These are phyloP conservation scores for Centroberyx gerrardi DNA, from an alignment of 2,797 vertebrate genomes.

Conservation along the genomic window DNA sequence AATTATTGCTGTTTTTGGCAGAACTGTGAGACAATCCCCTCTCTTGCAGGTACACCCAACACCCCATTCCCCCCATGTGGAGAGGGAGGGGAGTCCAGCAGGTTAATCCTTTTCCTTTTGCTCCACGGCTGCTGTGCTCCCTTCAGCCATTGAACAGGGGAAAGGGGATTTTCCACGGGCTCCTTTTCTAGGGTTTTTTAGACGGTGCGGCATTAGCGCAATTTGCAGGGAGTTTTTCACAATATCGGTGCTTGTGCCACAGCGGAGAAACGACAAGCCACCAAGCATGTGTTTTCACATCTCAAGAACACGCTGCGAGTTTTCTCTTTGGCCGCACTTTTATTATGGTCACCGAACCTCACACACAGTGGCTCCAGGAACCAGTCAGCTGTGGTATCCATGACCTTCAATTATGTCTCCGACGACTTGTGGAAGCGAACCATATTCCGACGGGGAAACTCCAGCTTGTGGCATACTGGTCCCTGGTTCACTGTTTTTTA, in stretches of 20 bases:
- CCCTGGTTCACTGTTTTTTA: constrained; percentile 24
- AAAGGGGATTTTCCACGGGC: constrained; percentile 49
- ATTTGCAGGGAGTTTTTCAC: constrained; percentile 52
- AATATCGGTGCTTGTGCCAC: constrained; percentile 32
- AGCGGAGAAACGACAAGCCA: constrained; percentile 60
- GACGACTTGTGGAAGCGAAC: constrained; percentile 50
- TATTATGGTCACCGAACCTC: constrained; percentile 71
- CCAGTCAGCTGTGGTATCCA: constrained; percentile 71
- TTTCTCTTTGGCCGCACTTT: constrained; percentile 62
- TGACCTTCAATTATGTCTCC: constrained; percentile 77
- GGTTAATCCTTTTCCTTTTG: constrained; percentile 37
- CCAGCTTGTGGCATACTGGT: constrained; percentile 57
- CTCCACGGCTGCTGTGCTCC: constrained; percentile 24
- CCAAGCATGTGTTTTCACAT: constrained; percentile 72
- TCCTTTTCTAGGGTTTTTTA: constrained; percentile 20
- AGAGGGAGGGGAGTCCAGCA: not conserved
- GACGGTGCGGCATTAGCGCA: constrained; percentile 23
- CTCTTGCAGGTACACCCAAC: constrained; percentile 9
- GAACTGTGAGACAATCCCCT: constrained; percentile 7
- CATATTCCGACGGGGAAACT: constrained; percentile 56
- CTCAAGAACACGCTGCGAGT: constrained; percentile 56
- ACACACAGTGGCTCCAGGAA: constrained; percentile 62
- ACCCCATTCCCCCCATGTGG: not conserved
- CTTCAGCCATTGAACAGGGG: constrained; percentile 26
- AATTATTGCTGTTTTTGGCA: constrained; percentile 1